Evolutionary conservation across 2,888 invertebrate genomes (phyloP).

Genomic region (Tuberolachnus salignus): DNA sequence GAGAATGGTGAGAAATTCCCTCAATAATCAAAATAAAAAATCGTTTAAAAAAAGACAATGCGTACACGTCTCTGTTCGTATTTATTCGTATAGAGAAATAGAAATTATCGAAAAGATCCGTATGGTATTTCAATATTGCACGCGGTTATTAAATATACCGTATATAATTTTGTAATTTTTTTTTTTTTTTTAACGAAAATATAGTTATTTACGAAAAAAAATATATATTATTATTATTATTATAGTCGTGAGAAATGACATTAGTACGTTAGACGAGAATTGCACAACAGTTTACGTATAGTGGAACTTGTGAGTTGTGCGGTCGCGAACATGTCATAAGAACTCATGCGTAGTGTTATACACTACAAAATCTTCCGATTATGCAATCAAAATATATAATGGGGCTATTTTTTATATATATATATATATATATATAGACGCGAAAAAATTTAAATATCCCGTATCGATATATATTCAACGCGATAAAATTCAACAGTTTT

Average conservation of each 20-base stretch:
- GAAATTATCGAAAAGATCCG: not conserved
- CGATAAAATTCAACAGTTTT: too few relatives aligned
- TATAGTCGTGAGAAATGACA: conserved; percentile 19
- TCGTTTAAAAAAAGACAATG: too few relatives aligned
- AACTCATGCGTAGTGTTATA: conserved; percentile 23
- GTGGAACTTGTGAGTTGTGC: not conserved
- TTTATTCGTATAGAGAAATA: conserved; percentile 8
- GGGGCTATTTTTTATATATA: too few relatives aligned
- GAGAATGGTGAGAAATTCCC: too few relatives aligned
- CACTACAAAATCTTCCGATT: conserved; percentile 24
- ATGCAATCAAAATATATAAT: not conserved
- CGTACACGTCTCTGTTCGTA: too few relatives aligned
- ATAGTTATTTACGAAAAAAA: conserved; percentile 12
- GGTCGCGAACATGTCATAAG: conserved; percentile 9
- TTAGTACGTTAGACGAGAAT: not conserved
- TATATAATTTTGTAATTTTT: not conserved
- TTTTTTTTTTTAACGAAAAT: conserved; percentile 7
- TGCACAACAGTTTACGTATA: conserved; percentile 21
- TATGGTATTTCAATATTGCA: not conserved
- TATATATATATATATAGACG: too few relatives aligned
- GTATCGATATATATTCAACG: too few relatives aligned
- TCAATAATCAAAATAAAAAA: too few relatives aligned
- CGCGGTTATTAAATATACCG: not conserved
- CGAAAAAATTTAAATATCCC: too few relatives aligned
- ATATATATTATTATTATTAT: not conserved